Base-by-base conservation (phyloP, 2,113 vertebrate species). In the Leptobrachium ailaonicum region DNA sequence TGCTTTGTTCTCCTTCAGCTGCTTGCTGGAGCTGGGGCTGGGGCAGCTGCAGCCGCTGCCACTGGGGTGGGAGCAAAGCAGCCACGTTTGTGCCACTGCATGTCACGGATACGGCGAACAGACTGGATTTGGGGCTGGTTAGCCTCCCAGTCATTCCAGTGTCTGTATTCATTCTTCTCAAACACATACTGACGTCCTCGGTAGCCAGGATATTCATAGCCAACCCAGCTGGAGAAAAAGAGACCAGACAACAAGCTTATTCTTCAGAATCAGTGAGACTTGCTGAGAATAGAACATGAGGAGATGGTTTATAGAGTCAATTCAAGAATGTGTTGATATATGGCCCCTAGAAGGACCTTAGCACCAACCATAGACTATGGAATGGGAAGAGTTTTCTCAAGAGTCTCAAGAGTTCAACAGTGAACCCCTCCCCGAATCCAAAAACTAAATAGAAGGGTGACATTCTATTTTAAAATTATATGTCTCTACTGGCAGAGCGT, bases 61-160 rank as follows among this genome's bases (percentile, higher is more conserved):
- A 45, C 78, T 58, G 78, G 71, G 50, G 41, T 11, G 10, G 50
- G 62, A 60, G 8, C 71, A 87, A 96, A 97, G 86, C 78, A 86
- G 82, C 95, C 95, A 1, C 87, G 86, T 86, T 95, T 93, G 91
- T 97, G 96, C 96, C 96, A 97, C 87, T 97, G 95, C 95, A 94
- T 95, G 92, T 97, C 96, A 3, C 94, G 90, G 83, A 97, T 90
- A 0, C 94, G 95, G 68, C 96, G 92, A 84, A 98, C 87, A 0
- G 96, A 96, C 91, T 98, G 96, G 86, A 98, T 93, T 84, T 92
- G 95, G 0, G 96, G 96, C 41, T 92, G 91, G 43, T 88, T 91
- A 70, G 95, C 93, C 0, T 93, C 94, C 96, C 97, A 97, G 80
- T 97, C 94, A 2, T 98, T 98, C 95, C 96, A 98, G 90, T 98